phyloP scores from a whole-genome alignment of 2,888 invertebrate species.

The Cheilosia soror region DNA sequence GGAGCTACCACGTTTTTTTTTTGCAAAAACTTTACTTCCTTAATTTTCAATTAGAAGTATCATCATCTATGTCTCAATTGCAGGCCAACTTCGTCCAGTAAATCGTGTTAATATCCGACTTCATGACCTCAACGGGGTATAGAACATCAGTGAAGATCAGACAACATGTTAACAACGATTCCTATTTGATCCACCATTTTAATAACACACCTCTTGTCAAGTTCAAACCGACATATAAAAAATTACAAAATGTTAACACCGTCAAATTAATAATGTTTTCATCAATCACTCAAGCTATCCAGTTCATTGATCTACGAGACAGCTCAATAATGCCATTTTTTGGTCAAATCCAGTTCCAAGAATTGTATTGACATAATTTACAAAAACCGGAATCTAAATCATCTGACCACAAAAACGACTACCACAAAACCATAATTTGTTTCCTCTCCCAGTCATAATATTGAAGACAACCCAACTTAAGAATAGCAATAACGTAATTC shows the following conservation, averaged over 20 bases:
- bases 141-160: no score
- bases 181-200: no score
- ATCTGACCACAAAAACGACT: not conserved
- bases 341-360: not conserved
- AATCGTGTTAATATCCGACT: no score
- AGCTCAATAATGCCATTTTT: not conserved
- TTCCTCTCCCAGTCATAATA: not conserved
- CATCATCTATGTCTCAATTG: no score
- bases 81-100: no score
- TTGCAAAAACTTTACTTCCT: no score
- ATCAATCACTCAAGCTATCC: not conserved
- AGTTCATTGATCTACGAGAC: not conserved
- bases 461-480: not conserved
- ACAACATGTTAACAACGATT: no score
- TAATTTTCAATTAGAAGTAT: no score
- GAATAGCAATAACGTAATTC: conserved; percentile 10
- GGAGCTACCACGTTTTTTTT: no score
- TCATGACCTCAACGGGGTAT: no score
- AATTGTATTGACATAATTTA: not conserved
- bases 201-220: not conserved
- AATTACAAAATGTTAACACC: not conserved
- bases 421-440: not conserved
- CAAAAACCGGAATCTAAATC: not conserved
- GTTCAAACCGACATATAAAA: not conserved
- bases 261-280: not conserved